Percentiles rank a stretch among this genome's conserved stretches.
Conservation (phyloP, 1,140 invertebrate genomes). For the Drosophila simulans region DNA sequence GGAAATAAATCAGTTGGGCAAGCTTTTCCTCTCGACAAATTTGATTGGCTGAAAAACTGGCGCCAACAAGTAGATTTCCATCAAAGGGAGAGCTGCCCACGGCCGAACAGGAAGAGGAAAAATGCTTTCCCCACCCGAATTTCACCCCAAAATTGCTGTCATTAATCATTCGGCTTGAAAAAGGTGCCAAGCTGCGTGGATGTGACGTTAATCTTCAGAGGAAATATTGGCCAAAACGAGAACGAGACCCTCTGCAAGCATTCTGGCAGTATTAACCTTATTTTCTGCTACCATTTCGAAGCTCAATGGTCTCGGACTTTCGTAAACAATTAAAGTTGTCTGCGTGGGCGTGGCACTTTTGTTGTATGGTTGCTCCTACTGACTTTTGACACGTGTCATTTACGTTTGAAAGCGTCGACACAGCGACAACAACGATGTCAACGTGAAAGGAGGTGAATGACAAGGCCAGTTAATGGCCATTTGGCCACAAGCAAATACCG, state of each 20-base stretch:
- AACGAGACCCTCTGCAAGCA: background rate
- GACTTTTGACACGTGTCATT: constrained; percentile 75
- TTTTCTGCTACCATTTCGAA: constrained; percentile 4
- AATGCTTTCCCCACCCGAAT: constrained; percentile 11
- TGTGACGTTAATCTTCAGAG: constrained; percentile 71
- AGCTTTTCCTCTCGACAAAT: constrained; percentile 29
- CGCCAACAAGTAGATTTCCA: constrained; percentile 74
- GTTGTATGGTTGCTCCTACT: constrained; percentile 34
- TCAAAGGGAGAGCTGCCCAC: constrained; percentile 46
- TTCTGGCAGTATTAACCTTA: background rate
- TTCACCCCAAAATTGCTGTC: constrained; percentile 58
- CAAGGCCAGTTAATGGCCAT: constrained; percentile 54
- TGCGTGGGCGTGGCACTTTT: constrained; percentile 58
- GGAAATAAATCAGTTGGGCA: constrained; percentile 13
- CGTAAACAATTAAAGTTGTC: constrained; percentile 67
- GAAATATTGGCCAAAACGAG: constrained; percentile 12
- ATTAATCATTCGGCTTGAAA: constrained; percentile 75
- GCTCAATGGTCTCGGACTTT: constrained; percentile 9
- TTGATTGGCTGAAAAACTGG: constrained; percentile 45
- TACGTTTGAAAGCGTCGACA: constrained; percentile 41
- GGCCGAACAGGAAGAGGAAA: constrained; percentile 20
- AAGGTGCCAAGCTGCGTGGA: constrained; percentile 62
- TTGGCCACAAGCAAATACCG: constrained; percentile 13
- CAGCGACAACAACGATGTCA: constrained; percentile 28
- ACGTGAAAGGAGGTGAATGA: constrained; percentile 51